Percentiles rank a stretch among this genome's conserved stretches.
Evolutionary conservation across 2,888 invertebrate species (phyloP).

Genomic region (Saturnia japonica): DNA sequence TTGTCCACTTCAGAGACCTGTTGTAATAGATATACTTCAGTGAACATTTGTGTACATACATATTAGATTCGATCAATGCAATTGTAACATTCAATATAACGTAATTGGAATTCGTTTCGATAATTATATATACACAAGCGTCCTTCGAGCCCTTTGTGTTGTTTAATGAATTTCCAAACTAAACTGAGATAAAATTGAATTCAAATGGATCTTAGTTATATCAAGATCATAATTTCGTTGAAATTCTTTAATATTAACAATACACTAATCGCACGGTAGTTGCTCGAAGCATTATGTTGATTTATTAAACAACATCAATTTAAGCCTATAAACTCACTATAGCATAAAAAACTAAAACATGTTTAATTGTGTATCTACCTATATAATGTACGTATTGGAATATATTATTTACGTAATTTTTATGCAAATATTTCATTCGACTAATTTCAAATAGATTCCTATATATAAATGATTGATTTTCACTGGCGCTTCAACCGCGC

Average conservation of each 20-base stretch:
- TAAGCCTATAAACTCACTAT: not conserved
- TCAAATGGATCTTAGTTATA: no score
- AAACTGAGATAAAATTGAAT: constrained; percentile 55
- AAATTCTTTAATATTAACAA: no score
- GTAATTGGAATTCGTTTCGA: constrained; percentile 23
- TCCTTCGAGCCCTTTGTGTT: constrained; percentile 44
- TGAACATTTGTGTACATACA: not conserved
- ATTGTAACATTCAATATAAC: not conserved
- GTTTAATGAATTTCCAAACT: constrained; percentile 52
- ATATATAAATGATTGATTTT: no score
- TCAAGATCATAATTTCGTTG: no score
- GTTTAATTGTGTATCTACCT: not conserved
- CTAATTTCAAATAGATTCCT: no score
- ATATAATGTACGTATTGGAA: no score
- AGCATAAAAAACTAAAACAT: not conserved
- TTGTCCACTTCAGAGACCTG: not conserved
- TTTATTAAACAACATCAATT: not conserved
- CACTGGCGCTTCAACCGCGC: no score
- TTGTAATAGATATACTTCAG: not conserved
- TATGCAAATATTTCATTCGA: no score
- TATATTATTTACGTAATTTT: not conserved
- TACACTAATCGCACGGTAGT: no score
- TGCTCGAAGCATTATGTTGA: not conserved
- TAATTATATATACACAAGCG: constrained; percentile 35
- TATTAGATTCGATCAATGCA: not conserved